Base-by-base conservation (phyloP, 1,140 invertebrate species). In the Dendroctonus valens region DNA sequence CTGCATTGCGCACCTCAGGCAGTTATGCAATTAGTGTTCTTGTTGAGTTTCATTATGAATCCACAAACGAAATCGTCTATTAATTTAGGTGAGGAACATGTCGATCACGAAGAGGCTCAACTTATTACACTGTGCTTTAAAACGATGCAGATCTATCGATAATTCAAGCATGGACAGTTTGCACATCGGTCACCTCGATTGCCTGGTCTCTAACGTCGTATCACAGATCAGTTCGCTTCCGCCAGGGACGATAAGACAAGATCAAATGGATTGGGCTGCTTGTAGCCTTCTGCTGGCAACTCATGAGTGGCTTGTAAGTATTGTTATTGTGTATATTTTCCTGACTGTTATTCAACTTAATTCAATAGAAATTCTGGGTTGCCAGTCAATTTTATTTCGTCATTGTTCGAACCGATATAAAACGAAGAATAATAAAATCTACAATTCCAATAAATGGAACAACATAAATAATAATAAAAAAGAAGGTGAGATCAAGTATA, bases 1-100 rank as follows among this genome's bases (percentile, higher is more conserved):
- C 79, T 88, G 74, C 85, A 88, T 76, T 72, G 75, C n/a, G 76
- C 76, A 4, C 78, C 78, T 7, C 78, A 79, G 65, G 77, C 77
- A 38, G 69, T 80, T 49, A 71, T 80, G 53, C 78, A 78, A 51
- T 70, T 78, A 5, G 74, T 76, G 50, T 72, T 78, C 37, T 63
- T 76, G 42, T 59, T 77, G 38, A 69, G 50, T 50, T 70, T 75
- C 58, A 51, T 72, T 7, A 69, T 66, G 37, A 68, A 72, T 65
- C 73, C 70, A 0, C 70, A 69, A 15, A 67, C 49, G 54, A 61
- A 69, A 15, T 14, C n/a, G 37, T 39, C 37, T 15, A 53, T 54
- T 26, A 60, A 59, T 38, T 64, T 60, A 53, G 65, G 63, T 71
- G 15, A 60, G 61, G 50, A 12, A 8, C 50, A 26, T 2, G 2